Evolutionary conservation across 2,888 invertebrate species (phyloP), one percentile per base, ranked within the genome.

Genomic region (Archips xylosteana): DNA sequence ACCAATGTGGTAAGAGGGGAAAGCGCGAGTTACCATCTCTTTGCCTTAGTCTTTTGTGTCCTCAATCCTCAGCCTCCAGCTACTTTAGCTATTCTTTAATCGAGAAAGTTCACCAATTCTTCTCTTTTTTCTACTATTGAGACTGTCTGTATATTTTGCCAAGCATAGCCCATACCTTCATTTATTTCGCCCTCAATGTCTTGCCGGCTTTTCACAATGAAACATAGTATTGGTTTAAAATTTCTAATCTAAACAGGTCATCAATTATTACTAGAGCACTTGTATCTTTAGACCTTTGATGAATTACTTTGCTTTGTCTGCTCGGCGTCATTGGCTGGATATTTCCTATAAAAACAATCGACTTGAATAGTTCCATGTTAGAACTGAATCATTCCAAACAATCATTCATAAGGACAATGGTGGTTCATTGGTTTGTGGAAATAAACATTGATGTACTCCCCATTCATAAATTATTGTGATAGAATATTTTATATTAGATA

Each of bases 381-480:
- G 47, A 32, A 63, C 49, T 51, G 39, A 62, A 42, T 65, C 65
- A 51, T 36, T 49, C n/a, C 36, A 49, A 65, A 65, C 51, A 60
- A 65, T 65, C 45, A 63, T 63, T 63, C 47, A 64, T 63, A 51
- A n/a, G 36, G 65, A 65, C 65, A 65, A 65, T 65, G 65, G 65
- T 36, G 9, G 2, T 10, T 8, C 60, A 39, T 39, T 39, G 36
- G n/a, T 36, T 60, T 60, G 23, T 60, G 60, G 60, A 60, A 60
- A 60, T 60, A 60, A 34, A 60, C 23, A 36, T 13, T 39, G 36
- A 60, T 57, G 32, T 54, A 23, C 12, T 57, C 10, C 32, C 57
- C 12, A 57, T 57, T 57, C 57, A 57, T 57, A 23, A 13, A 15
- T 10, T 9, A 32, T 57, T 57, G 32, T 2, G 12, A 57, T 32